Conservation (phyloP, 2,113 vertebrate species). For the Arothron firmamentum region DNA sequence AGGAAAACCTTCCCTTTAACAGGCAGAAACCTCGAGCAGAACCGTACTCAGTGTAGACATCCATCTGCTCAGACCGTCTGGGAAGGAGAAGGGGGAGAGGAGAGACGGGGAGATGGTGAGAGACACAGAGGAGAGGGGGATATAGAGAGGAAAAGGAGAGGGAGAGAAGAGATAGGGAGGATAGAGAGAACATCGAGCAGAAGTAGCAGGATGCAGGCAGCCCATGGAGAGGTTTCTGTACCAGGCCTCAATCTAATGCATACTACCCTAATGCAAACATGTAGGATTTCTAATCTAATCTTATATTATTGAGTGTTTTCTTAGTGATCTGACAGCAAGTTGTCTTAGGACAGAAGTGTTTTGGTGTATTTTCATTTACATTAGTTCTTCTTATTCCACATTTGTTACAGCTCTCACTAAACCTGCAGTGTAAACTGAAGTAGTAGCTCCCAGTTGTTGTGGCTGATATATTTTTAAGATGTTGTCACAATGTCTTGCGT, state of each 20-base stretch:
- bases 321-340: neutral
- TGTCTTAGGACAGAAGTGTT: neutral
- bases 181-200: too few species aligned
- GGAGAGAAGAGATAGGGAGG: too few species aligned
- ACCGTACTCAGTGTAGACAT: too few species aligned
- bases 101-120: too few species aligned
- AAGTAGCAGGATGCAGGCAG: too few species aligned
- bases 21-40: too few species aligned
- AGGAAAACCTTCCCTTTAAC: too few species aligned
- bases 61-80: too few species aligned
- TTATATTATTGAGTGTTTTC: neutral
- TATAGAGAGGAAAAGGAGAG: too few species aligned
- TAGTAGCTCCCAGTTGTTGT: slow-evolving; percentile 41
- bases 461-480: slow-evolving; percentile 56
- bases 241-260: neutral
- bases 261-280: neutral
- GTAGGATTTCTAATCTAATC: neutral
- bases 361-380: neutral
- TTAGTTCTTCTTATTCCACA: neutral
- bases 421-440: slow-evolving; percentile 26
- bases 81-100: too few species aligned
- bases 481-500: slow-evolving; percentile 52
- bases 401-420: slow-evolving; percentile 4
- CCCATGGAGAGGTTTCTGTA: too few species aligned
- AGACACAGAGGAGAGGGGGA: too few species aligned